Evolutionary conservation across 2,888 invertebrate genomes (phyloP), one percentile per base, ranked within the genome.

Genomic region (Rhamphomyia laevipes): DNA sequence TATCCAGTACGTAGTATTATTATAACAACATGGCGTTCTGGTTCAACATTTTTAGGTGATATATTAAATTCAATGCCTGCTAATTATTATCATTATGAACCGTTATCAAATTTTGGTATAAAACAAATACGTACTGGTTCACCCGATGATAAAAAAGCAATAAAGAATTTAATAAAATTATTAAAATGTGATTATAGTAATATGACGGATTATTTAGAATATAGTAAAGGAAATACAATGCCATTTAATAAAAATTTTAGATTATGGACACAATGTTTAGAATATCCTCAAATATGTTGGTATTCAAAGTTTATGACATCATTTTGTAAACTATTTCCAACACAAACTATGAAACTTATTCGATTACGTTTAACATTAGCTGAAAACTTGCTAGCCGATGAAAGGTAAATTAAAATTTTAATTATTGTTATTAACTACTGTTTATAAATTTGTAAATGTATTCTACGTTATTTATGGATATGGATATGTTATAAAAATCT

Each of bases 81-180:
- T 30, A 91, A 85, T 66, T 92, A 78, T 70, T 92, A 91, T 71
- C 90, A 91, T 66, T 92, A 91, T 64, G 92, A 93, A 68, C 92
- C 92, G 31, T 72, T 92, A 52, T 73, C 90, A 51, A 82, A 86
- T 62, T 86, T 84, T 70, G 86, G 84, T 53, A 88, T 90, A 57
- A 76, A 83, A 56, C 88, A 88, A 73, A 82, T 90, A 50, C 77
- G 90, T 59, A n/a, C n/a, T n/a, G 84, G 83, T 10, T 77, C 82
- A 18, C 83, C 84, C 4, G 71, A 82, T 44, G 78, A 83, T n/a
- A 74, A 77, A 38, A 69, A 76, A 56, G 87, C 86, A 23, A 63
- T 88, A 51, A 71, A 71, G 49, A 81, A 78, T 63, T 72, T 90
- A 47, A 82, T 80, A 63, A 77, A 80, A 56, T 76, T 91, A 63